Percentiles rank a stretch among this genome's conserved stretches.
These are phyloP conservation scores for Spilosoma lubricipeda DNA, from an alignment of 2,888 invertebrate species.

Conservation along the genomic window DNA sequence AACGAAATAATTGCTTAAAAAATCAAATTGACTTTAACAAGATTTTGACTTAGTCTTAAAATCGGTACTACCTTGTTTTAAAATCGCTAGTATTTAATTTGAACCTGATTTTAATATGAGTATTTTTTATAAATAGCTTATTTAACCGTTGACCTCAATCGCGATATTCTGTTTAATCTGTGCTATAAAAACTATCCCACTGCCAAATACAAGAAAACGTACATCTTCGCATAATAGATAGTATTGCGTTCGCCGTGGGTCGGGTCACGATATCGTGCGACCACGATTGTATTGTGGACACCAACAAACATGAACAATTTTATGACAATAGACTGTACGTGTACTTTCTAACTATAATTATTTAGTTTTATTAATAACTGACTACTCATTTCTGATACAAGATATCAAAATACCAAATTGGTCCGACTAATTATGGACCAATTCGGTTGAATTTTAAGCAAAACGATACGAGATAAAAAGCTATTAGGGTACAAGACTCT, in stretches of 20 bases:
- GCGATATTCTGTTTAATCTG: constrained; percentile 16
- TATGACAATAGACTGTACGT: constrained; percentile 54
- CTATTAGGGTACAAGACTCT: too few relatives aligned
- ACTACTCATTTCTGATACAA: constrained; percentile 20
- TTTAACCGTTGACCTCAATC: constrained; percentile 11
- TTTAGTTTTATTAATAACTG: constrained; percentile 36
- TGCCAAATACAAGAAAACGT: constrained; percentile 34
- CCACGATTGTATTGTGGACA: constrained; percentile 58
- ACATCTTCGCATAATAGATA: constrained; percentile 43
- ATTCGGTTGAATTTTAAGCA: too few relatives aligned
- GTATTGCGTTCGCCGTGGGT: constrained; percentile 41
- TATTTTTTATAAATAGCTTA: background rate
- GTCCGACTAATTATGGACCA: too few relatives aligned
- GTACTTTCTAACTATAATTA: constrained; percentile 49
- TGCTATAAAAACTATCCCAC: constrained; percentile 26
- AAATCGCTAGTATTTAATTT: background rate
- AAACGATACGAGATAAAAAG: too few relatives aligned
- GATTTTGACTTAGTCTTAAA: too few relatives aligned
- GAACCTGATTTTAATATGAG: background rate
- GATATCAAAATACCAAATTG: background rate
- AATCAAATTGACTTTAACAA: too few relatives aligned
- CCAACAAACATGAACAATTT: constrained; percentile 59
- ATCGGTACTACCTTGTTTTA: too few relatives aligned
- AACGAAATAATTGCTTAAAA: background rate
- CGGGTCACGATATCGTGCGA: constrained; percentile 66